Conservation (phyloP, 2,113 vertebrate species). For the Dipodomys ordii region DNA sequence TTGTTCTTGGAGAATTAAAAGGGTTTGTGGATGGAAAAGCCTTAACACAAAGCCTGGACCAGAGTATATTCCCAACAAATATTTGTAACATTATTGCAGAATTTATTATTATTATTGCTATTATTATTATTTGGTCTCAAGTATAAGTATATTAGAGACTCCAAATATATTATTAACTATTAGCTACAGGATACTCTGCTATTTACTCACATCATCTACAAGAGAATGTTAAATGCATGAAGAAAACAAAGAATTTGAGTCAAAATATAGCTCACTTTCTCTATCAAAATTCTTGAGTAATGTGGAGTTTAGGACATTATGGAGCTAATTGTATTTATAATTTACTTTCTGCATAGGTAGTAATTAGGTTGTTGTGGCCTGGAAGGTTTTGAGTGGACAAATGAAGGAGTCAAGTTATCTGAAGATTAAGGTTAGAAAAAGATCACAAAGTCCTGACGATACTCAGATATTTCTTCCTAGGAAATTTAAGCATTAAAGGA, state of each 20-base stretch:
- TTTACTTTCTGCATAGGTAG: not conserved
- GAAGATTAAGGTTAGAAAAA: slow-evolving; percentile 36
- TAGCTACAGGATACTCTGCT: not conserved
- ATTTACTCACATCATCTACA: not conserved
- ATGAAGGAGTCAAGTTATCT: slow-evolving; percentile 16
- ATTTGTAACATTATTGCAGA: not conserved
- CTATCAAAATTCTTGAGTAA: slow-evolving; percentile 33
- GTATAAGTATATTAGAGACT: not conserved
- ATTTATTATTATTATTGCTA: not conserved
- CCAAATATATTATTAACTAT: not conserved
- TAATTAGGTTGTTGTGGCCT: not conserved
- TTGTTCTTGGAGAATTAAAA: slow-evolving; percentile 15
- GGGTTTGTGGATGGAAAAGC: not conserved
- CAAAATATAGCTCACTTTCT: not conserved
- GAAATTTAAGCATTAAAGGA: not conserved
- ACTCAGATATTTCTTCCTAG: not conserved
- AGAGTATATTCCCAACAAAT: not conserved
- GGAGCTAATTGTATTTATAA: not conserved
- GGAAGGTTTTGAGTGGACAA: not conserved
- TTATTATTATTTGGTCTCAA: slow-evolving; percentile 23
- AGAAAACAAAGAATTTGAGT: not conserved
- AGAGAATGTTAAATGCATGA: slow-evolving; percentile 28
- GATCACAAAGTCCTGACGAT: not conserved
- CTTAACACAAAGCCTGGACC: not conserved
- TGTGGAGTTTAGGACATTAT: not conserved